Conservation (phyloP, 2,113 vertebrate genomes). For the Lagopus leucura region DNA sequence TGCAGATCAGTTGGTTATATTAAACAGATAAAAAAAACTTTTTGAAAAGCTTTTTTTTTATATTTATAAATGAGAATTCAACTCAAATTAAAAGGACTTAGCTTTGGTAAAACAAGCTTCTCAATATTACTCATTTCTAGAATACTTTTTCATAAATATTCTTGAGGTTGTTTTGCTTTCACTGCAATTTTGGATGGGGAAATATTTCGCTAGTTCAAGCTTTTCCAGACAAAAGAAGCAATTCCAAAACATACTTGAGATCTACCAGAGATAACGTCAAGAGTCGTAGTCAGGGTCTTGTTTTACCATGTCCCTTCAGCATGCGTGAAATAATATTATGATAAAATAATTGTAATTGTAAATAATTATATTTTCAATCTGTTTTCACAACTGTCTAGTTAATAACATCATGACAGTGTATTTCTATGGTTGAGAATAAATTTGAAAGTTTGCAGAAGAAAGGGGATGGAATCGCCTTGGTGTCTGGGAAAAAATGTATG, state of each 20-base stretch:
- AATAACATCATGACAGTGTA: background rate
- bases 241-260: background rate
- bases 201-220: background rate
- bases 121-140: background rate
- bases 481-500: rapidly evolving
- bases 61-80: background rate
- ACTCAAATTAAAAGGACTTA: background rate
- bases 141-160: background rate
- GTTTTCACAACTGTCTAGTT: background rate
- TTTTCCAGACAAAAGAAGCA: background rate
- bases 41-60: background rate
- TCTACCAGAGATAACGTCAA: background rate
- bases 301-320: background rate
- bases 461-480: background rate
- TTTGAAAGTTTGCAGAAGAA: background rate
- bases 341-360: background rate
- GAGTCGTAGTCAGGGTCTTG: background rate
- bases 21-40: background rate
- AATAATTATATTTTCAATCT: background rate
- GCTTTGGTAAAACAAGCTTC: background rate
- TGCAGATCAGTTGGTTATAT: background rate
- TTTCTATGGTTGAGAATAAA: background rate
- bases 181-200: background rate
- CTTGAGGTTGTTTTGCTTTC: background rate
- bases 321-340: background rate